These are phyloP conservation scores for Cynopterus sphinx DNA, from an alignment of 2,797 vertebrate genomes.

Conservation along the genomic window DNA sequence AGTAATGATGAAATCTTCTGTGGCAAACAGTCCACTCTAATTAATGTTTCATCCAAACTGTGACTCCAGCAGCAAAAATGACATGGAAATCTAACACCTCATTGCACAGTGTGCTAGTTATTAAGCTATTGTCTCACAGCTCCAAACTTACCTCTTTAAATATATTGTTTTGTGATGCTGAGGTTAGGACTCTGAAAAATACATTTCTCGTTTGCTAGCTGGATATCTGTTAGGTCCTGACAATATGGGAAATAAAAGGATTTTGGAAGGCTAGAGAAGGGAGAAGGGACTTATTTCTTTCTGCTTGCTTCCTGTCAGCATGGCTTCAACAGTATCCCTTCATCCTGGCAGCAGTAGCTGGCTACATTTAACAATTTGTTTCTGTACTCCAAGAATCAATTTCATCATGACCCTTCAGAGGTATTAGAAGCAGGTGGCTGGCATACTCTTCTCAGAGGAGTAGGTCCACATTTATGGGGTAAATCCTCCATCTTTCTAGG, in stretches of 20 bases:
- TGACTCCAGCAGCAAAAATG: constrained; percentile 54
- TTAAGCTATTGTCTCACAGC: constrained; percentile 55
- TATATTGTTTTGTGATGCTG: neutral
- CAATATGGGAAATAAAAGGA: neutral
- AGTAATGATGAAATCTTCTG: constrained; percentile 66
- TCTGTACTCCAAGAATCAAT: neutral
- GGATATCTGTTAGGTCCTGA: constrained; percentile 25
- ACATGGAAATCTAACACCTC: constrained; percentile 67
- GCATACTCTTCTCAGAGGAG: neutral
- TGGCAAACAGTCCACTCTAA: constrained; percentile 64
- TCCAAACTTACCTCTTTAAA: constrained; percentile 30
- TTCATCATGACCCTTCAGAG: neutral
- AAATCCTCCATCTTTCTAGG: neutral
- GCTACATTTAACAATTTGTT: neutral
- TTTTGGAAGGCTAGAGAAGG: neutral
- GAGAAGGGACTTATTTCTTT: constrained; percentile 14
- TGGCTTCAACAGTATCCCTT: neutral
- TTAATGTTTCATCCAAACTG: constrained; percentile 62
- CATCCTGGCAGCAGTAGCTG: neutral
- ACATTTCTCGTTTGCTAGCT: constrained; percentile 28
- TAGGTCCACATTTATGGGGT: neutral
- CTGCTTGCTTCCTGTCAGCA: neutral
- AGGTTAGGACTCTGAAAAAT: neutral
- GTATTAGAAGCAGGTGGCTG: neutral
- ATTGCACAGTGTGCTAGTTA: constrained; percentile 41